phyloP scores from a whole-genome alignment of 2,113 vertebrate genomes.

The Tachycineta bicolor region DNA sequence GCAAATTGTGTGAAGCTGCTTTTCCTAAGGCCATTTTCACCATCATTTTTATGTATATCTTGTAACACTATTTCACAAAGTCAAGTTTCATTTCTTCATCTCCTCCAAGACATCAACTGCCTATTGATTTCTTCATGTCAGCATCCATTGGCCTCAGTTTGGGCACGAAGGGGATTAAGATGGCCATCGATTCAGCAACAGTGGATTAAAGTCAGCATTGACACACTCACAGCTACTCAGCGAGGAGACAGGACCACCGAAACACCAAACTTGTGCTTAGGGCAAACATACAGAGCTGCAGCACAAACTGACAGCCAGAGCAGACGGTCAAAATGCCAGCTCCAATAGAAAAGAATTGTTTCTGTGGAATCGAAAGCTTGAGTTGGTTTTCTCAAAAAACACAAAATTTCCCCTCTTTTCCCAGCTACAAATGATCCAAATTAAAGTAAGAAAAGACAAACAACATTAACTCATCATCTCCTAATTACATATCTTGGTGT shows the following conservation, averaged over 20 bases:
- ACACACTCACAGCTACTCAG: neutral
- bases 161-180: neutral
- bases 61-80: neutral
- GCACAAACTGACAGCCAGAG: neutral
- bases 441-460: neutral
- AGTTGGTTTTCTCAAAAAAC: neutral
- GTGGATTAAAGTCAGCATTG: neutral
- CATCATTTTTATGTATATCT: neutral
- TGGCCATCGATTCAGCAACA: neutral
- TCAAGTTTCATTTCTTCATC: neutral
- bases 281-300: neutral
- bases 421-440: neutral
- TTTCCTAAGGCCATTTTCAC: neutral
- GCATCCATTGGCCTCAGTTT: neutral
- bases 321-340: neutral
- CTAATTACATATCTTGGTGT: neutral
- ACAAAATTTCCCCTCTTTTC: neutral
- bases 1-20: neutral
- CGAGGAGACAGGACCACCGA: neutral
- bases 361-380: neutral
- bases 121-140: neutral
- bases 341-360: neutral
- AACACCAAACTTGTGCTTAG: neutral
- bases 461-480: neutral
- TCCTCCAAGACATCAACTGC: neutral